Percentiles rank a stretch among this genome's conserved stretches.
Evolutionary conservation across 2,888 invertebrate species (phyloP).

Genomic region (Petrolisthes manimaculis): DNA sequence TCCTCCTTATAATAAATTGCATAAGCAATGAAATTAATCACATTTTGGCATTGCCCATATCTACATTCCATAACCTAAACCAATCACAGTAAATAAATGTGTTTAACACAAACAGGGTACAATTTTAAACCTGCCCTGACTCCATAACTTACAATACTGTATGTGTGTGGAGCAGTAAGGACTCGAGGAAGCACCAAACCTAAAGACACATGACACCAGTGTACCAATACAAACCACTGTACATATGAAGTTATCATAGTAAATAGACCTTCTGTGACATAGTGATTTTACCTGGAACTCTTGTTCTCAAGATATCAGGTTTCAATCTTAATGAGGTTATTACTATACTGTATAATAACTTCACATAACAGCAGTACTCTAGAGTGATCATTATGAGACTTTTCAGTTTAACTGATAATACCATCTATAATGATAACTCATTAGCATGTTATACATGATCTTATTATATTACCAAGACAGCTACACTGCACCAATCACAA

Average conservation of each 20-base stretch:
- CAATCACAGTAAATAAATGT: constrained; percentile 59
- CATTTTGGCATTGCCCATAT: constrained; percentile 50
- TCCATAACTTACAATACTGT: constrained; percentile 39
- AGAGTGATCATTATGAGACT: not conserved
- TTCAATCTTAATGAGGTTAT: too few relatives aligned
- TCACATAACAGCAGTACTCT: not conserved
- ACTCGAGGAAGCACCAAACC: constrained; percentile 17
- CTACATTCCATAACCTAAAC: constrained; percentile 49
- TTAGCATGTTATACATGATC: not conserved
- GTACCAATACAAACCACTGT: too few relatives aligned
- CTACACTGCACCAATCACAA: not conserved
- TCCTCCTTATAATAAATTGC: constrained; percentile 16
- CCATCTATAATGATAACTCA: constrained; percentile 3
- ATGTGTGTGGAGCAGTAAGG: constrained; percentile 16
- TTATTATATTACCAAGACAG: not conserved
- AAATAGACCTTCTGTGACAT: too few relatives aligned
- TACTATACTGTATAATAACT: too few relatives aligned
- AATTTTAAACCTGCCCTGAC: constrained; percentile 50
- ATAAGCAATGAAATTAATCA: constrained; percentile 15
- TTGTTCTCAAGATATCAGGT: too few relatives aligned
- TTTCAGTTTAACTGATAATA: not conserved
- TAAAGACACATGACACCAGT: not conserved
- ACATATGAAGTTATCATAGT: too few relatives aligned
- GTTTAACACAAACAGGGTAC: constrained; percentile 56
- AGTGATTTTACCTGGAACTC: too few relatives aligned